phyloP scores from a whole-genome alignment of 2,113 vertebrate species.

The Thunnus maccoyii region DNA sequence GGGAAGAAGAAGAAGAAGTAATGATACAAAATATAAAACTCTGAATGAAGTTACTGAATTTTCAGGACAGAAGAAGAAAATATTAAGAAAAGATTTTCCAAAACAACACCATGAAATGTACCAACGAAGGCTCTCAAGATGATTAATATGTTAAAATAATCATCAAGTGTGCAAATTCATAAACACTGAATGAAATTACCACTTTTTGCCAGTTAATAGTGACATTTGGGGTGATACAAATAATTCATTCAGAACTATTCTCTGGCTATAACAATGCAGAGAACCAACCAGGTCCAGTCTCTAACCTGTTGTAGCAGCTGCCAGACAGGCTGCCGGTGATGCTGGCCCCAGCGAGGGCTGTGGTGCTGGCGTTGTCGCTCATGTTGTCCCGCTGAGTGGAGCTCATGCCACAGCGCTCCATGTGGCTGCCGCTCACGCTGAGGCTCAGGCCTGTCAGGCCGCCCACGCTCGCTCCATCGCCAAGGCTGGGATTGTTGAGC shows the following conservation, averaged over 20 bases:
- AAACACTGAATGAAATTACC: too few species aligned
- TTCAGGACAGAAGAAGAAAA: not conserved
- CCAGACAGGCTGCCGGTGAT: slow-evolving; percentile 96
- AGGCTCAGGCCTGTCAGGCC: slow-evolving; percentile 94
- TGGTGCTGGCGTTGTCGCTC: slow-evolving; percentile 96
- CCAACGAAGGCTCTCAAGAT: too few species aligned
- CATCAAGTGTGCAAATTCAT: too few species aligned
- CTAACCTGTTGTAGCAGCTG: slow-evolving; percentile 96
- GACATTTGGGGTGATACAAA: too few species aligned
- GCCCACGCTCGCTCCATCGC: slow-evolving; percentile 93
- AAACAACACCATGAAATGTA: too few species aligned
- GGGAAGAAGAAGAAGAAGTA: slow-evolving; percentile 7
- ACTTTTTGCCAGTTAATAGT: too few species aligned
- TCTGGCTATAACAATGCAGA: not conserved
- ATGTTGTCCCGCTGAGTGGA: slow-evolving; percentile 93
- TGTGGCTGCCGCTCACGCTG: slow-evolving; percentile 97
- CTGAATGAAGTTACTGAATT: not conserved
- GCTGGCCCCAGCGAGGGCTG: slow-evolving; percentile 94
- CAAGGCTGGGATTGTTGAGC: slow-evolving; percentile 94
- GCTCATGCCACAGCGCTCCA: slow-evolving; percentile 92
- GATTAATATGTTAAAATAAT: too few species aligned
- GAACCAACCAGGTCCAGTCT: not conserved
- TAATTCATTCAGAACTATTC: not conserved
- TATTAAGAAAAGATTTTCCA: too few species aligned
- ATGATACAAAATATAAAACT: not conserved